Percentiles rank a stretch among this genome's conserved stretches.
Conservation (phyloP, 92 coral and sea anemone species). For the Umimayanthus kanabou region DNA sequence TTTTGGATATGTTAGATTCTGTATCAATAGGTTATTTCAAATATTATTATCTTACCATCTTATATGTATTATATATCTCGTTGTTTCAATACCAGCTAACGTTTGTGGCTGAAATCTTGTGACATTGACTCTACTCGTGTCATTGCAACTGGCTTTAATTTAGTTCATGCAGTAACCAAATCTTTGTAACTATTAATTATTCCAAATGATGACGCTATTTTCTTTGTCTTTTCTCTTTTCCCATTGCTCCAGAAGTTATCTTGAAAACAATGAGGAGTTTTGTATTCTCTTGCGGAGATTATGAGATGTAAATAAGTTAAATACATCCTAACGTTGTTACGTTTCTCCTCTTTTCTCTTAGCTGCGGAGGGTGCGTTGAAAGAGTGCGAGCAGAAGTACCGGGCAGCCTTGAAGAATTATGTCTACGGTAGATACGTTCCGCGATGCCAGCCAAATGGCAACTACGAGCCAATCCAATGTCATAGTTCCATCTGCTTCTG, state of each 20-base stretch:
- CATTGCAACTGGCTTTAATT: too few relatives aligned
- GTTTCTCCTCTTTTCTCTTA: neutral
- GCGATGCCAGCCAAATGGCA: conserved; percentile 76
- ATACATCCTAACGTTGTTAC: neutral
- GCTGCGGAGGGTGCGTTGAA: conserved; percentile 43
- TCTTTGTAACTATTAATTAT: too few relatives aligned
- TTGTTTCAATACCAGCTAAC: neutral
- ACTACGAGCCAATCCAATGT: conserved; percentile 79
- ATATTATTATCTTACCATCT: too few relatives aligned
- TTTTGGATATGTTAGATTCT: too few relatives aligned
- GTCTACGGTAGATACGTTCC: conserved; percentile 81
- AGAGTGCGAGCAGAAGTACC: conserved; percentile 70
- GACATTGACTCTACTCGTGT: neutral
- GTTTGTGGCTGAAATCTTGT: neutral
- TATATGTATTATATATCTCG: neutral
- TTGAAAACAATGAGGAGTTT: too few relatives aligned
- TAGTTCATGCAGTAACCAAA: too few relatives aligned
- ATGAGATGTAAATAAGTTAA: neutral
- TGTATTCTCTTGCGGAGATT: too few relatives aligned
- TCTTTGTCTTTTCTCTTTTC: too few relatives aligned
- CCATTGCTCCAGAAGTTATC: too few relatives aligned
- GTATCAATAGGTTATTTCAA: too few relatives aligned
- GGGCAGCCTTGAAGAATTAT: conserved; percentile 64
- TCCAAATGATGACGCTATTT: too few relatives aligned
- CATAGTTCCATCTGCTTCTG: conserved; percentile 85